Base-by-base conservation (phyloP, 2,797 vertebrate species). In the Falco novaeseelandiae region DNA sequence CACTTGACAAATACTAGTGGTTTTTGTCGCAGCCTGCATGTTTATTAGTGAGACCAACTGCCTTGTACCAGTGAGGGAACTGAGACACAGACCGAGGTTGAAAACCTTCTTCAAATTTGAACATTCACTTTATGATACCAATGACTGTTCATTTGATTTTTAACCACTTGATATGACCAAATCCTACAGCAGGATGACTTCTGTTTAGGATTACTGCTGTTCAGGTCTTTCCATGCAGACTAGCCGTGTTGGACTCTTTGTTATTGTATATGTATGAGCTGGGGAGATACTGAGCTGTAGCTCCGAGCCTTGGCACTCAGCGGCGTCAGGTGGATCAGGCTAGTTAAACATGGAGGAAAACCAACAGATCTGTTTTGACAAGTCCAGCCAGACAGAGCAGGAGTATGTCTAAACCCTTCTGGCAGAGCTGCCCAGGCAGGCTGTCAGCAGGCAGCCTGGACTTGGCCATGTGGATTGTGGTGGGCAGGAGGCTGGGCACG, bases 381-480 rank as follows among this genome's bases (percentile, higher is more conserved):
- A 73, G 58, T 48, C 32, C 83, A 69, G 58, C 1, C 90, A 90
- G 91, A 26, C 76, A 76, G 76, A 83, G 69, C 91, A 89, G 83
- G 46, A 90, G 71, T 5, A 12, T 9, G 32, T 22, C 27, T 84
- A 29, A 84, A 9, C 20, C 52, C 67, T 93, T 51, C 78, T 52
- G 78, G 82, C 89, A 94, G 84, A 67, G 65, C 95, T 30, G 30
- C 67, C 67, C 0, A 0, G 66, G 52, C 90, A 92, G 85, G 59
- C 87, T 85, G 65, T 27, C 83, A 54, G 85, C 79, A 44, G 77
- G 76, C 70, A 93, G 83, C 40, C 86, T 46, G 78, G 58, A 13
- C 89, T 87, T 0, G 0, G 81, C 36, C 71, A n/a, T 0, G 0
- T 10, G 38, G 10, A 3, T 34, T 1, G 61, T 2, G 51, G 38